These are phyloP conservation scores for Drosophila chauvacae DNA, from an alignment of 1,140 invertebrate species.

Conservation along the genomic window DNA sequence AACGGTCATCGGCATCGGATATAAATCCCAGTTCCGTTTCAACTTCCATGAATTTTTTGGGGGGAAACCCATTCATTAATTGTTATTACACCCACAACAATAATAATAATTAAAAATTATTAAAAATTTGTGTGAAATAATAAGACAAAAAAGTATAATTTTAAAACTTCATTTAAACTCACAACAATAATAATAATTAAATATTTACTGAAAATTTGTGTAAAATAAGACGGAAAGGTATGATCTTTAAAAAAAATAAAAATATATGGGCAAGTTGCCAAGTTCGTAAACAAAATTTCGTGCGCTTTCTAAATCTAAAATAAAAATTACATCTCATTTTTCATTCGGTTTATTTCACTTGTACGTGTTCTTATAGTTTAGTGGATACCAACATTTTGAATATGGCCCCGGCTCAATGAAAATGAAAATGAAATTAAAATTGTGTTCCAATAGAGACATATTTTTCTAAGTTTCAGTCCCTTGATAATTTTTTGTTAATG, in stretches of 20 bases:
- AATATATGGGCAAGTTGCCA: too few species aligned
- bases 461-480: too few species aligned
- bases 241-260: not conserved
- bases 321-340: too few species aligned
- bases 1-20: slow-evolving; percentile 20
- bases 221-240: not conserved
- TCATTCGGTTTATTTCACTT: too few species aligned
- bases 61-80: not conserved
- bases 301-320: too few species aligned
- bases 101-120: not conserved
- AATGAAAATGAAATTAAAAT: too few species aligned
- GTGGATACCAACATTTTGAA: too few species aligned
- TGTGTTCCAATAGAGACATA: too few species aligned
- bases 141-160: not conserved
- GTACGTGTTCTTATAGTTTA: too few species aligned
- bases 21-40: not conserved
- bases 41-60: not conserved
- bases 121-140: not conserved
- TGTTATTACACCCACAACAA: not conserved
- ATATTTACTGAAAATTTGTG: not conserved
- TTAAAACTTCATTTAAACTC: not conserved
- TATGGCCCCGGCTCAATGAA: too few species aligned
- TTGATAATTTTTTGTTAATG: too few species aligned
- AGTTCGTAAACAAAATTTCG: too few species aligned
- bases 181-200: not conserved